Base-by-base conservation (phyloP, 2,797 vertebrate species). In the Fringilla coelebs region DNA sequence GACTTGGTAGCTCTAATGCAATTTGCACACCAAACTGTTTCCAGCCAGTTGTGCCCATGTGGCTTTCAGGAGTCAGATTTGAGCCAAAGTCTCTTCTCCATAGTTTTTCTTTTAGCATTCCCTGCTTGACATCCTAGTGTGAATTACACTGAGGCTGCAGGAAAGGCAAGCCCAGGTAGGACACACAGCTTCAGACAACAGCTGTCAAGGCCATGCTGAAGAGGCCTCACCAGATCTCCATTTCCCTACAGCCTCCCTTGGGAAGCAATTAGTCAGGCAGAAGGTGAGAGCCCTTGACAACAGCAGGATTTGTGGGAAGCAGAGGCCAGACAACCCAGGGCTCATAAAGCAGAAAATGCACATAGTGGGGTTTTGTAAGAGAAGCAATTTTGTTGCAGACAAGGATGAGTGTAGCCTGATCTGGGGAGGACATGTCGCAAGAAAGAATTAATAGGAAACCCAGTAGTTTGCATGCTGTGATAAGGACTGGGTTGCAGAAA, bases 221-320 rank as follows among this genome's bases (percentile, higher is more conserved):
- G 60, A 51, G 54, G 34, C 24, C 61, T 85, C 1, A 0, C 49
- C 58, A 54, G 34, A 85, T 52, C 75, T 91, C 61, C 34, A 61
- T 46, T 93, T 80, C 49, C 58, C 21, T 66, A 34, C 48, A 66
- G 55, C 52, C 19, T 79, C 76, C 49, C 49, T 40, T 34, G 66
- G 70, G 79, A 84, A 92, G 62, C 85, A 92, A 72, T 95, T 93
- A 94, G 81, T 25, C 62, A 85, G 66, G 49, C 73, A 88, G 82
- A 82, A 43, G 65, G 55, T 25, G 36, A 52, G 61, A 91, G 61
- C 2, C 72, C 54, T 86, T 86, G 76, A 52, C 40, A 83, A 55
- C 14, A 66, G 48, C 75, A 77, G 57, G 32, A 65, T 40, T 46
- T 28, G 32, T 58, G 46, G 45, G 62, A 82, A 67, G 87, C 57